phyloP scores from a whole-genome alignment of 2,797 vertebrate species.

The Vultur gryphus region DNA sequence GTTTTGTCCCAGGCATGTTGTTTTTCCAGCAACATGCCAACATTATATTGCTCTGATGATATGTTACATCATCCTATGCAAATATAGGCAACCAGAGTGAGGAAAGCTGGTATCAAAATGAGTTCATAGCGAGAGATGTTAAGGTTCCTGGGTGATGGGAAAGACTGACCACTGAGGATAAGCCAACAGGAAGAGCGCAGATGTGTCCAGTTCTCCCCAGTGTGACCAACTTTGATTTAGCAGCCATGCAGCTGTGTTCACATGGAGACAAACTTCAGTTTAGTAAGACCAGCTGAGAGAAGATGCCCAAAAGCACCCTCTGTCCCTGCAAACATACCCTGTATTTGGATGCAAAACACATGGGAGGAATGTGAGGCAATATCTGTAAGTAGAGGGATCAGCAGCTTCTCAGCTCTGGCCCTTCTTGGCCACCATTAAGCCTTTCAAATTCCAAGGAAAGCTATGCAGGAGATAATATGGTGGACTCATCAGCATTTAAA shows the following conservation, averaged over 20 bases:
- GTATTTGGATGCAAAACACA: not conserved
- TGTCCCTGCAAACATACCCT: not conserved
- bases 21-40: not conserved
- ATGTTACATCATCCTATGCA: not conserved
- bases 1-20: not conserved
- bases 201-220: not conserved
- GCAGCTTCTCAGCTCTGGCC: not conserved
- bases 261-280: not conserved
- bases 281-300: not conserved
- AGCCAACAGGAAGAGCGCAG: not conserved
- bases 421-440: not conserved
- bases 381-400: not conserved
- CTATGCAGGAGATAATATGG: not conserved
- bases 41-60: not conserved
- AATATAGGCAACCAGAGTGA: not conserved
- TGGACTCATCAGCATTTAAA: not conserved
- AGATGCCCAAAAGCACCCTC: not conserved
- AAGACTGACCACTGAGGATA: not conserved
- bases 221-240: not conserved
- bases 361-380: not conserved
- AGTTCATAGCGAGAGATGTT: not conserved
- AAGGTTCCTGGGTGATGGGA: not conserved
- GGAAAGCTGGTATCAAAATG: not conserved
- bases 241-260: not conserved
- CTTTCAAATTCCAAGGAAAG: not conserved